These are phyloP conservation scores for Nineta flava DNA, from an alignment of 2,888 invertebrate genomes.

Conservation along the genomic window DNA sequence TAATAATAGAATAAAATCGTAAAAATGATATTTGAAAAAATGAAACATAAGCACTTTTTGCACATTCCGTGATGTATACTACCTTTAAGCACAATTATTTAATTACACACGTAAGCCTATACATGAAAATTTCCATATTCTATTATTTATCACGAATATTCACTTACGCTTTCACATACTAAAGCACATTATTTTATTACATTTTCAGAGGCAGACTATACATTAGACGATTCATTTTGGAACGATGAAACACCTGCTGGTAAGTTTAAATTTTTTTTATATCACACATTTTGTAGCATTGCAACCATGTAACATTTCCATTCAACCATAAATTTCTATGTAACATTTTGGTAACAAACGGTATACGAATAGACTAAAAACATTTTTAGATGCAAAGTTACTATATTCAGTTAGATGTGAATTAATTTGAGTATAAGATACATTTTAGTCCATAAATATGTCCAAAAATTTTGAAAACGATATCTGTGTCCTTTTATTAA, in stretches of 20 bases:
- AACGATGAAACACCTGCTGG: conserved; percentile 84
- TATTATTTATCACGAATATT: too few species aligned
- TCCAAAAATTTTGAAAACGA: too few species aligned
- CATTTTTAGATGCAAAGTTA: neutral
- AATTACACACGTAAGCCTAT: neutral
- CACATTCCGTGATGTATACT: neutral
- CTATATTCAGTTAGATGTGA: too few species aligned
- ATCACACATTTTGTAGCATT: neutral
- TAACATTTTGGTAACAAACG: too few species aligned
- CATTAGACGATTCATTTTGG: conserved; percentile 85
- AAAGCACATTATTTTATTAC: conserved; percentile 17
- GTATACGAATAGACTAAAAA: neutral
- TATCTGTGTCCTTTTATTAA: too few species aligned
- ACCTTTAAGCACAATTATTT: neutral
- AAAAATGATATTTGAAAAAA: too few species aligned
- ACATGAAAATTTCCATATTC: neutral
- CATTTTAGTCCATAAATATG: too few species aligned
- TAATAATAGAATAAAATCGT: too few species aligned
- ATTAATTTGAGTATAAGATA: too few species aligned
- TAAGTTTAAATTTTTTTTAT: conserved; percentile 33
- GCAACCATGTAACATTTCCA: conserved; percentile 2
- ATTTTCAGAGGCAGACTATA: conserved; percentile 82
- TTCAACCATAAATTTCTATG: neutral
- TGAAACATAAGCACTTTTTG: neutral
- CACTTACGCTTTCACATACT: too few species aligned